Percentiles rank a stretch among this genome's conserved stretches.
phyloP scores from a whole-genome alignment of 53 echinoderm and acorn worm species.

The Hippasteria phrygiana region DNA sequence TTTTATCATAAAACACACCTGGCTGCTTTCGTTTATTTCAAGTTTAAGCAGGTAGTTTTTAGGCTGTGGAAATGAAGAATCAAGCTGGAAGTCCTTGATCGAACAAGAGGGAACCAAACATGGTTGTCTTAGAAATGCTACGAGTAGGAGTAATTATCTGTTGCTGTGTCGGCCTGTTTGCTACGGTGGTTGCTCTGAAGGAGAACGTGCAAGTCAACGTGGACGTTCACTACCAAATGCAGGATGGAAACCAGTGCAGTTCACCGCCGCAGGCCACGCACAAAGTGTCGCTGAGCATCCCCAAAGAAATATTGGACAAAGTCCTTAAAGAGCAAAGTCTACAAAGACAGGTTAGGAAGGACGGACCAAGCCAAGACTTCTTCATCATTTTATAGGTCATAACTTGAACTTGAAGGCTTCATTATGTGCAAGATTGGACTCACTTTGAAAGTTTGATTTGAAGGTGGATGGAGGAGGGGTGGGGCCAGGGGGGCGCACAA shows the following conservation, averaged over 20 bases:
- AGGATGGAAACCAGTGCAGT: neutral
- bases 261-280: neutral
- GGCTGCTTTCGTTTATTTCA: no score
- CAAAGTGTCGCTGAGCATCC: constrained; percentile 41
- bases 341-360: constrained; percentile 39
- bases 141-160: constrained; percentile 1
- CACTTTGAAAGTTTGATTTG: no score
- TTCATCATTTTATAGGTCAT: no score
- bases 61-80: neutral
- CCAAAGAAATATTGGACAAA: constrained; percentile 50
- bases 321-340: constrained; percentile 24
- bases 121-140: neutral
- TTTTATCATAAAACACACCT: no score
- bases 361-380: neutral
- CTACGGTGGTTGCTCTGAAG: neutral
- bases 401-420: no score
- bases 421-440: no score
- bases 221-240: constrained; percentile 5
- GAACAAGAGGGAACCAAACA: neutral
- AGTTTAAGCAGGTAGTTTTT: neutral
- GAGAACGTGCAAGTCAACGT: constrained; percentile 30
- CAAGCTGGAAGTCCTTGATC: neutral
- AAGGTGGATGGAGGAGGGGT: no score
- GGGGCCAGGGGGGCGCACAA: no score
- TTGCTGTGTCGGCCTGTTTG: neutral